Base-by-base conservation (phyloP, 2,888 invertebrate species). In the Pimpla rufipes region DNA sequence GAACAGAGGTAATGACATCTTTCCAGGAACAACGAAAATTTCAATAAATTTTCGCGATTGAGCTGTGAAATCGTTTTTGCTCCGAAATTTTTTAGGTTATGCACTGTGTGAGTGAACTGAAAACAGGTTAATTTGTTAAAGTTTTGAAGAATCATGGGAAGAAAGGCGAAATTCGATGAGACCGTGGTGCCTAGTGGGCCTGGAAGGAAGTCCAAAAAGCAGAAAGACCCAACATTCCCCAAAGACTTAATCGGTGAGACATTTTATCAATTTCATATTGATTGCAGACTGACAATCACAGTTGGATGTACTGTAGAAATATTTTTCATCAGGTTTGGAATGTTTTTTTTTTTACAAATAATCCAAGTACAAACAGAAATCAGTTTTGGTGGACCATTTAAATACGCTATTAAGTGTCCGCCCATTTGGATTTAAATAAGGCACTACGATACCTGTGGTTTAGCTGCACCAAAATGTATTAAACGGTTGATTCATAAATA, bases 141-240 rank as follows among this genome's bases (percentile, higher is more conserved):
- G 55, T 42, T 35, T 71, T 71, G n/a, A 77, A 47, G 21, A 76
- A 79, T 55, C 62, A 98, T 98, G 98, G 98, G 98, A 85, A 95
- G 98, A 55, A 98, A 97, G 94, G 97, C 97, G 4, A 96, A 97
- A 90, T 98, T 96, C 92, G 95, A 95, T 87, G 97, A 97, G 88
- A 94, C 94, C 77, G 95, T 96, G 87, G 95, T 95, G 1, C 97
- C 97, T 91, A 96, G 96, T 89, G 98, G 98, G 0, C 98, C 97
- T 8, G 98, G 98, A 0, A 95, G 96, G 86, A 98, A 98, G 93
- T 94, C 98, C 0, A 97, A 96, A 87, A 98, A 98, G 91, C 98
- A 98, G 91, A 95, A 96, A 57, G 96, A 97, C 88, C 98, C 98
- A 1, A 94, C 94, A 66, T 96, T 96, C 90, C 95, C 95, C 79